These are phyloP conservation scores for Lepidothrix coronata DNA, from an alignment of 2,113 vertebrate species.

Conservation along the genomic window DNA sequence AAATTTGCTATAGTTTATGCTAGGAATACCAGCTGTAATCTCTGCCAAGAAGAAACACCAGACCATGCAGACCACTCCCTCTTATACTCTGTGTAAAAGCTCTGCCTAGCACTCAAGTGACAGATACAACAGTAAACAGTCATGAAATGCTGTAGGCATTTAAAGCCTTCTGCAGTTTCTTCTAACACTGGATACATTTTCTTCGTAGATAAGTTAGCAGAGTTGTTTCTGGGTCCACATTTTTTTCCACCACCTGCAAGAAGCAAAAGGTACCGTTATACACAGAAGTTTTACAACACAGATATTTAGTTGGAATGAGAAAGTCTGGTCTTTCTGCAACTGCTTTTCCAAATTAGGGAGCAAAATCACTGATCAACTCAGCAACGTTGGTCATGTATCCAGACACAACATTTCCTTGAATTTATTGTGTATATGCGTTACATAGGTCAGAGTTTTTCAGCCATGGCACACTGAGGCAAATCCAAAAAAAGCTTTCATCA, in stretches of 20 bases:
- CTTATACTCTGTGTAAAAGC: not conserved
- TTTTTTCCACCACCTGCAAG: conserved; percentile 85
- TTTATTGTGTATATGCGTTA: not conserved
- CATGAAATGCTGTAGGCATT: not conserved
- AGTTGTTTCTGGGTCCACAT: conserved; percentile 88
- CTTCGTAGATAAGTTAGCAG: conserved; percentile 87
- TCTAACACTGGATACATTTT: conserved; percentile 78
- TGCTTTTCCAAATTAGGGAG: not conserved
- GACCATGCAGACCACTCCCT: not conserved
- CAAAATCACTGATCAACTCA: not conserved
- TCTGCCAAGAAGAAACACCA: not conserved
- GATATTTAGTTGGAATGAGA: not conserved
- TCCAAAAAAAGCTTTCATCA: not conserved
- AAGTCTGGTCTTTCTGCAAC: not conserved
- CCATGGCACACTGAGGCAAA: not conserved
- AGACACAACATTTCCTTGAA: not conserved
- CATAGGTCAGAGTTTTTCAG: not conserved
- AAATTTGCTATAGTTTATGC: not conserved
- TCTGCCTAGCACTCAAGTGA: not conserved
- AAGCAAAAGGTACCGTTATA: not conserved
- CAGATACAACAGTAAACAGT: not conserved
- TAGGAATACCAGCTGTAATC: not conserved
- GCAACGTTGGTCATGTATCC: rapidly evolving
- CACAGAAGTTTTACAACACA: not conserved
- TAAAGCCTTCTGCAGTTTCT: not conserved